Base-by-base conservation (phyloP, 2,113 vertebrate genomes). In the Myotis davidii region DNA sequence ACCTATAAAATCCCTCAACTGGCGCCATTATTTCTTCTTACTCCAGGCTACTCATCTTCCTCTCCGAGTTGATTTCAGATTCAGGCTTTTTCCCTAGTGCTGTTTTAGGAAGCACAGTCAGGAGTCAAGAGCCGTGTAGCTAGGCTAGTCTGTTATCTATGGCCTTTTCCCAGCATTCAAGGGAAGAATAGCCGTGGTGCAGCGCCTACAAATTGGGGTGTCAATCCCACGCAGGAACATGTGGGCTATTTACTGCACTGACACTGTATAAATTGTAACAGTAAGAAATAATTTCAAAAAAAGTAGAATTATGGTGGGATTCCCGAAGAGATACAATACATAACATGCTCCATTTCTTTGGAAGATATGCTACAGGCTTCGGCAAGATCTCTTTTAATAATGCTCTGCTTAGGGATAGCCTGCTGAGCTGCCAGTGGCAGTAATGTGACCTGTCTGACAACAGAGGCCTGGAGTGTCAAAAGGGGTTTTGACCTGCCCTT, bases 341-440 rank as follows among this genome's bases (percentile, higher is more conserved):
- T 76, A 78, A 86, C 52, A 70, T 85, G 25, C 21, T 45, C 1
- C 27, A 34, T 88, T 81, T 85, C 42, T 95, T 94, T 70, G 54
- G 54, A 76, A 85, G 69, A 11, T 88, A 69, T 88, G 95, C 94
- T 95, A 65, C 6, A 73, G 94, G 78, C 42, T 78, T 79, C 78
- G 85, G 85, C 67, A 50, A 82, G 77, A 73, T 78, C 32, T 74
- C 13, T 14, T 42, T 23, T 88, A 76, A 77, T 85, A 45, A 90
- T 34, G 59, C 54, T 92, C 27, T 64, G 34, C 52, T 82, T 83
- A 73, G 54, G 42, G 64, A 39, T 9, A 50, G 45, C 94, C 85
- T 70, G 56, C 94, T 86, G 97, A 76, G 94, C 32, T 96, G 82
- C 65, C 84, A 77, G 91, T 93, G 79, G 56, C 61, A 76, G 67